Percentiles rank a stretch among this genome's conserved stretches.
Evolutionary conservation across 2,797 vertebrate species (phyloP).

Genomic region (Columba guinea): DNA sequence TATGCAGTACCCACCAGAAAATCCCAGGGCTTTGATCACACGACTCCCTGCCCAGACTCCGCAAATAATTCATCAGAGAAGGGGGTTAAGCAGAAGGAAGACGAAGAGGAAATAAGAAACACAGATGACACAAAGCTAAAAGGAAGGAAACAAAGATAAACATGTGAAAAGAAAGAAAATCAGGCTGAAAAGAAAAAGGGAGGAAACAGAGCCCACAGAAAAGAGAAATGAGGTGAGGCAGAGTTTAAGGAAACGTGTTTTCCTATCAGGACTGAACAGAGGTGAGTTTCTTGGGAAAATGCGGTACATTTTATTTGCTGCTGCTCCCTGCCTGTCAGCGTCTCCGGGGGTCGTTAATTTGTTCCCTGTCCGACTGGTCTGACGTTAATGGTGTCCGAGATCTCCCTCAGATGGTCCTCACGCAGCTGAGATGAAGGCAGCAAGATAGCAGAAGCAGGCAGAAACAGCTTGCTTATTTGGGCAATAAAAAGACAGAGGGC

Average conservation of each 20-base stretch:
- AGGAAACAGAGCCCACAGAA: conserved; percentile 13
- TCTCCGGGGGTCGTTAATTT: conserved; percentile 28
- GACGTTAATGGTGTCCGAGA: conserved; percentile 8
- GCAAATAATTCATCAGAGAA: conserved; percentile 16
- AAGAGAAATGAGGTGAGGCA: conserved; percentile 45
- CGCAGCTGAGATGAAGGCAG: conserved; percentile 48
- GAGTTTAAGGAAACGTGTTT: conserved; percentile 21
- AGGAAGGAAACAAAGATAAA: conserved; percentile 42
- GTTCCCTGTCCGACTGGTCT: not conserved
- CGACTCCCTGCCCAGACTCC: not conserved
- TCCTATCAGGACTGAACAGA: not conserved
- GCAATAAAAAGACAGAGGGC: conserved; percentile 60
- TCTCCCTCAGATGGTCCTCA: conserved; percentile 24
- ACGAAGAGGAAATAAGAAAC: conserved; percentile 51
- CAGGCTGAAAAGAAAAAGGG: not conserved
- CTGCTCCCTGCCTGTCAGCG: conserved; percentile 38
- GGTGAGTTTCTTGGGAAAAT: not conserved
- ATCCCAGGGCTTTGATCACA: conserved; percentile 62
- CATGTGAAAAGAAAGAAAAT: not conserved
- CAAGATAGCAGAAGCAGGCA: conserved; percentile 44
- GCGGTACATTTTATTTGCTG: conserved; percentile 12
- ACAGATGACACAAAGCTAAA: conserved; percentile 17
- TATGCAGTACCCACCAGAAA: conserved; percentile 64
- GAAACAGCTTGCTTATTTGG: conserved; percentile 56
- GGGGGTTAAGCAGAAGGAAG: conserved; percentile 6